Base-by-base conservation (phyloP, 1,140 invertebrate species). In the Caenorhabditis remanei region DNA sequence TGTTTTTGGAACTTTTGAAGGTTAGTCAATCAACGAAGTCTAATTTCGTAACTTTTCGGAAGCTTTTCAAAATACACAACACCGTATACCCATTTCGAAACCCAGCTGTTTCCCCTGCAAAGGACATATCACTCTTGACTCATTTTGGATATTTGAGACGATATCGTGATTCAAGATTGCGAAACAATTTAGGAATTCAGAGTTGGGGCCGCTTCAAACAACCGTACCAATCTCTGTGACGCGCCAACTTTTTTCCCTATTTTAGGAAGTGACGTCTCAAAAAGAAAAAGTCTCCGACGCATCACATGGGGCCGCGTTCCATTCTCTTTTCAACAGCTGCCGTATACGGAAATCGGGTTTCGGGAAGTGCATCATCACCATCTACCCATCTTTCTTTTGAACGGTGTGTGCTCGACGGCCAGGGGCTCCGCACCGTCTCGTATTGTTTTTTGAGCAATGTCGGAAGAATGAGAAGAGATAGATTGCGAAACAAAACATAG, bases 321-420 rank as follows among this genome's bases (percentile, higher is more conserved):
- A 21, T 46, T 46, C 4, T 32, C 32, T 32, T 32, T 40, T n/a
- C 41, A 32, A 41, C 41, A 40, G 40, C 41, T 79, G 71, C 71
- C 71, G 71, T 79, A 79, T 79, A 79, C 71, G 71, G 71, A 79
- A 79, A 79, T 79, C 71, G 71, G 71, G 71, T 79, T 79, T 79
- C 71, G 43, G 43, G 67, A 32, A 79, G 71, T 50, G 71, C 21
- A 79, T 13, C 71, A 79, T 79, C 71, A 50, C 21, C 46, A 50
- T 79, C 46, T 46, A 13, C 46, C n/a, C 32, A 48, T 21, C 13
- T 13, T 43, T n/a, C 40, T 79, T 79, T 24, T 21, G 8, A 79
- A 79, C 21, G 46, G 71, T 79, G 71, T 48, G 71, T 50, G 71
- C 71, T 79, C 71, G 71, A n/a, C 32, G 32, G 32, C 32, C 32